Evolutionary conservation across 2,888 invertebrate genomes (phyloP), one percentile per base, ranked within the genome.

Genomic region (Clitarchus hookeri): DNA sequence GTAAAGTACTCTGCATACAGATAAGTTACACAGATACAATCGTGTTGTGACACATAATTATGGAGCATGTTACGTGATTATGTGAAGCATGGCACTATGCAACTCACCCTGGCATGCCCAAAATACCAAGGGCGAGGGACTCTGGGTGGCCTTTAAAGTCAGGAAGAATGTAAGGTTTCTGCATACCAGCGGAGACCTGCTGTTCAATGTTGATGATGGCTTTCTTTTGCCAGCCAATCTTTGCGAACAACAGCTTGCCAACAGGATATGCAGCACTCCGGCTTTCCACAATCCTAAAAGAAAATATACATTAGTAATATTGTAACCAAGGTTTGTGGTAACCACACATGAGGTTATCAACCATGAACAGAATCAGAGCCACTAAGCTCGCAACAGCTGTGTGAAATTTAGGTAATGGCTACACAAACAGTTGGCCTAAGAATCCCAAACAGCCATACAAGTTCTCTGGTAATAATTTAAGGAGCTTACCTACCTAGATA

Each of bases 81-180:
- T n/a, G 19, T 23, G n/a, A 16, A 65, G n/a, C 65, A 65, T n/a
- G 19, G 13, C 23, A 23, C n/a, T n/a, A n/a, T 26, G 11, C 11
- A 79, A 79, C 36, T 82, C 13, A 82, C 82, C 82, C 82, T 4
- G 82, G 27, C 82, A 82, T 82, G 36, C 82, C 82, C 11, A 82
- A 23, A 23, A 82, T 8, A 9, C 82, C 82, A 23, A 82, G 19
- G 16, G 27, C 82, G 4, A 36, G 27, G 13, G 82, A 82, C 44
- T 80, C 27, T 12, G 82, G 16, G 19, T 25, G 82, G 16, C 82
- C 82, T 82, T 82, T 82, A 36, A 82, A 82, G 82, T 82, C 82
- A 12, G 82, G 82, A 13, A 82, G 12, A 11, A 82, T 4, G 44
- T 36, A 82, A 9, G 82, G 82, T 23, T 82, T 82, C 3, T 36